Evolutionary conservation across 2,113 vertebrate genomes (phyloP).

Genomic region (Typhlomys cinereus): DNA sequence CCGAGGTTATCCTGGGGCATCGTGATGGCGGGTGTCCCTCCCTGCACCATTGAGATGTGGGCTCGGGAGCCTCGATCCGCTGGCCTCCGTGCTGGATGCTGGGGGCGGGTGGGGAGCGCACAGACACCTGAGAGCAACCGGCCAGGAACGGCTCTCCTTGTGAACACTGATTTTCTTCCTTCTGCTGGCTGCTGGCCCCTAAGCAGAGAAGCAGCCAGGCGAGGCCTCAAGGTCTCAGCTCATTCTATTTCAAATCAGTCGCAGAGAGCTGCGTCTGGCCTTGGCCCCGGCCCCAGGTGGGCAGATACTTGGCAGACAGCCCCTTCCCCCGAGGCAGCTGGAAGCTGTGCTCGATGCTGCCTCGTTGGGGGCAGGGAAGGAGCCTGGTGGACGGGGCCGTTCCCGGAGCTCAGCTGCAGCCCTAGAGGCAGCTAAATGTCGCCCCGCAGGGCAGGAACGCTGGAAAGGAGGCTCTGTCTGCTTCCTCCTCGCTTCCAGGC

Average conservation of each 20-base stretch:
- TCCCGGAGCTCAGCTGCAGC: not conserved
- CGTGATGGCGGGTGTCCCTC: not conserved
- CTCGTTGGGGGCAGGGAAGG: slow-evolving; percentile 30
- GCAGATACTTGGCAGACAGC: slow-evolving; percentile 40
- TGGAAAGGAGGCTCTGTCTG: not conserved
- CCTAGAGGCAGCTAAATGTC: not conserved
- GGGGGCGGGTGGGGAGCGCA: too few species aligned
- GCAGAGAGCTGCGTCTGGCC: not conserved
- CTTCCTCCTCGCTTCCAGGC: not conserved
- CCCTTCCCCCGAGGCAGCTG: slow-evolving; percentile 1
- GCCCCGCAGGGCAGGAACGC: not conserved
- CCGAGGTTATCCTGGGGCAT: not conserved
- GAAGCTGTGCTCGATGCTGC: not conserved
- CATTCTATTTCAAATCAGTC: not conserved
- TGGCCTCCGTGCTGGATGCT: not conserved
- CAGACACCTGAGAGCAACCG: not conserved
- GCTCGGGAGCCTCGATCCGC: too few species aligned
- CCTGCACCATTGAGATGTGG: not conserved
- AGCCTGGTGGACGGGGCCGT: not conserved
- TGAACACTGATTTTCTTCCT: not conserved
- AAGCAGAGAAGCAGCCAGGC: not conserved
- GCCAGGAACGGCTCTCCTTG: not conserved
- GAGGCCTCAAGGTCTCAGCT: not conserved
- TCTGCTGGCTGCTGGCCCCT: not conserved
- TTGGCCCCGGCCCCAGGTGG: slow-evolving; percentile 55